Base-by-base conservation (phyloP, 2,888 invertebrate species). In the Acrocyrtus sp. region DNA sequence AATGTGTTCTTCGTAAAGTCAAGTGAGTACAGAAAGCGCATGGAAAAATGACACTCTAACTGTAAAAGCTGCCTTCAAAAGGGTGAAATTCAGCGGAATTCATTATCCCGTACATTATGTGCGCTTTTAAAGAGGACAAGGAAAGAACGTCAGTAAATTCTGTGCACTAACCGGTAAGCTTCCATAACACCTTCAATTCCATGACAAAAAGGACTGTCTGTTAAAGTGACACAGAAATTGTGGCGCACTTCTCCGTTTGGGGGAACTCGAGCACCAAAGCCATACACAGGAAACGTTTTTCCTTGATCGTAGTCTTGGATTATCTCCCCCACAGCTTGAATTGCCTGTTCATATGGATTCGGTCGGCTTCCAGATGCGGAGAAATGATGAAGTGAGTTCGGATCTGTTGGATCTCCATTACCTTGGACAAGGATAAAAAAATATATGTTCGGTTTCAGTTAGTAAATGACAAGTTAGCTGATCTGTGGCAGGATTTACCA, bases 181-280 rank as follows among this genome's bases (percentile, higher is more conserved):
- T 78, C 77, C 27, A 81, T 57, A 8, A 81, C 81, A 17, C 85
- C 85, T 65, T 83, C 82, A 29, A 87, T 84, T 27, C 86, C 85
- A 58, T 83, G 75, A 74, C 86, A 87, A 78, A 85, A 87, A 1
- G 88, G 88, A 82, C 87, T 86, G 27, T 83, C 82, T 0, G 85
- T 86, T 75, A 87, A 84, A 82, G 88, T 89, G 45, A 85, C 84
- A 78, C 83, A 85, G 80, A 86, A 86, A 75, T 85, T 84, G 79
- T 86, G 85, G 1, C 84, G 84, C 17, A 85, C 83, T 66, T 80
- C 76, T 3, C 84, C 85, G 69, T 83, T 81, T 34, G 34, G 34
- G 12, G 34, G 34, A 12, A 34, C 12, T 34, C 34, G 5, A 15
- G 17, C 17, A 45, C 60, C 72, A 17, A 73, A 73, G 4, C 76